Conservation (phyloP, 2,113 vertebrate species). For the Myxocyprinus asiaticus region DNA sequence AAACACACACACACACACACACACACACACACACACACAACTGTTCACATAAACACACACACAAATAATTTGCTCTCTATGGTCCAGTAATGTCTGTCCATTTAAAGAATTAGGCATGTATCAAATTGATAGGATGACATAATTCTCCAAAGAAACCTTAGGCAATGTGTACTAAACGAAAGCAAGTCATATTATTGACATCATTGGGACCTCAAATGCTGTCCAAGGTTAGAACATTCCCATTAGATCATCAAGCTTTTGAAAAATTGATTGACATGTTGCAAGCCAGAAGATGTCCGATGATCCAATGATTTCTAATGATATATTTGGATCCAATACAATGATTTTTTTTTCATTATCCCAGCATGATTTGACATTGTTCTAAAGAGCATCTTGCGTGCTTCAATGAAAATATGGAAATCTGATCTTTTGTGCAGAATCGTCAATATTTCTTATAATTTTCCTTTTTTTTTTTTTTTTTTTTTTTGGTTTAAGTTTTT, state of each 20-base stretch:
- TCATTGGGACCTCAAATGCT: background rate
- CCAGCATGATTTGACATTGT: no score
- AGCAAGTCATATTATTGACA: background rate
- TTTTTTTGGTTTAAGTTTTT: no score
- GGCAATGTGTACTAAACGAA: background rate
- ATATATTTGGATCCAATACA: no score
- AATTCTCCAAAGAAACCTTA: no score
- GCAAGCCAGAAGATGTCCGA: background rate
- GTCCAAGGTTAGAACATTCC: background rate
- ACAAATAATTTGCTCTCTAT: constrained; percentile 48
- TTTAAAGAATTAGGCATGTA: background rate
- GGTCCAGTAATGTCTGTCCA: constrained; percentile 26
- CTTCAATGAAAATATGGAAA: no score
- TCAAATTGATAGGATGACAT: background rate
- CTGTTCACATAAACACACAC: constrained; percentile 63
- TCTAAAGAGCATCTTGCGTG: no score
- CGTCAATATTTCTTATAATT: no score
- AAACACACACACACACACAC: constrained; percentile 57
- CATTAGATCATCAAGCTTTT: background rate
- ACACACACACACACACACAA: constrained; percentile 52
- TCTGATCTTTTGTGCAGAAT: no score
- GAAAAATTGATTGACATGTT: background rate
- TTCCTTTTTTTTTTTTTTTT: no score
- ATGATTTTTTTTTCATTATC: no score
- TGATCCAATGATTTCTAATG: background rate